Evolutionary conservation across 2,888 invertebrate genomes (phyloP).

Genomic region (Nematopogon swammerdamellus): DNA sequence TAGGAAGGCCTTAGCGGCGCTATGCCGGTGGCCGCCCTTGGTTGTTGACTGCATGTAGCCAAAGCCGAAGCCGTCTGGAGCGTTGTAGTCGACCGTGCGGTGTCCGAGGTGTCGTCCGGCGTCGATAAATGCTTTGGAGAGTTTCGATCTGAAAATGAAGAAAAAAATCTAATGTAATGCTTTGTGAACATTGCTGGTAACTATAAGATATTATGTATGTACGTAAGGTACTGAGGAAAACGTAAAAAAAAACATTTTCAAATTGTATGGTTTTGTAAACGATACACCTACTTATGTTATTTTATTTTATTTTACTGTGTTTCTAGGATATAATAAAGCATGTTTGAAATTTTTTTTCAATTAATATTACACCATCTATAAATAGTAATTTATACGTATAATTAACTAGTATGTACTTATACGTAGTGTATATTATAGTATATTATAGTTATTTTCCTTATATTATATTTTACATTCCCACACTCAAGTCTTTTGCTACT

Average conservation of each 20-base stretch:
- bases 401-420: no score
- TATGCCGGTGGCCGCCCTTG: constrained; percentile 59
- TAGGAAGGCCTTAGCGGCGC: constrained; percentile 63
- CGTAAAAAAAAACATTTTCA: no score
- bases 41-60: constrained; percentile 63
- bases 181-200: constrained; percentile 19
- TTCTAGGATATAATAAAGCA: no score
- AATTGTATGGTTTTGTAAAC: constrained; percentile 41
- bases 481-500: no score
- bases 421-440: no score
- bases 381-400: no score
- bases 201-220: no score
- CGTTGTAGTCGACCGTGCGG: constrained; percentile 66
- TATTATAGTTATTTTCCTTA: no score
- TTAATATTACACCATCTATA: no score
- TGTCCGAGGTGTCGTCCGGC: constrained; percentile 65
- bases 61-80: constrained; percentile 60
- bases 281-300: constrained; percentile 26
- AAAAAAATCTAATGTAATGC: background rate
- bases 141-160: constrained; percentile 33
- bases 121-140: constrained; percentile 50
- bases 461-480: no score
- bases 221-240: no score
- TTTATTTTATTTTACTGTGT: background rate
- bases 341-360: no score